These are phyloP conservation scores for Hemiscyllium ocellatum DNA, from an alignment of 2,113 vertebrate genomes.

Conservation along the genomic window DNA sequence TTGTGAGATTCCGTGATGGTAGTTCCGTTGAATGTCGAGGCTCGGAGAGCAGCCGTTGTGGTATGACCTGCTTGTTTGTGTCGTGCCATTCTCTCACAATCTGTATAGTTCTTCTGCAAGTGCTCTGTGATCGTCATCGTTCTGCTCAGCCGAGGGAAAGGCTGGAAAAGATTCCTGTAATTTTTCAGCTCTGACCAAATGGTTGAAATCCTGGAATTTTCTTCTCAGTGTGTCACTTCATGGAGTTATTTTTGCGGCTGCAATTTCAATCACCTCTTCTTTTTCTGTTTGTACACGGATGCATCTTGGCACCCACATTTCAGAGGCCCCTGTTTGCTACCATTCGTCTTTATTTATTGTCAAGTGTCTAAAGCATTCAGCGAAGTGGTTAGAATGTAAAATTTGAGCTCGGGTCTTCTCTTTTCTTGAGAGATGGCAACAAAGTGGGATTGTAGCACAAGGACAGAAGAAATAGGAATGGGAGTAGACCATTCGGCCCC, in stretches of 20 bases:
- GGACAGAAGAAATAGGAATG: too few species aligned
- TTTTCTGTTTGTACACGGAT: neutral
- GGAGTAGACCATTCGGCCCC: too few species aligned
- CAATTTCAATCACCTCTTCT: neutral
- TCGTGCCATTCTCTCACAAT: neutral
- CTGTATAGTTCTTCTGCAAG: too few species aligned
- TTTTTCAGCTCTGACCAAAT: neutral
- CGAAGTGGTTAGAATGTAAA: neutral
- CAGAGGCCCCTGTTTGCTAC: neutral
- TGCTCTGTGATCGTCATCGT: neutral
- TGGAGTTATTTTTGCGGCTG: neutral
- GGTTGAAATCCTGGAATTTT: neutral
- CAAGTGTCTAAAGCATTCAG: neutral
- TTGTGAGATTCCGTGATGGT: too few species aligned
- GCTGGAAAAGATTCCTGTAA: neutral
- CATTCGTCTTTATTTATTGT: neutral
- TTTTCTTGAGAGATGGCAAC: neutral
- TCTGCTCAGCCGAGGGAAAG: neutral
- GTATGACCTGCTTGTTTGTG: neutral
- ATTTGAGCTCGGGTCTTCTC: neutral
- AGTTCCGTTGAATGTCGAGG: too few species aligned
- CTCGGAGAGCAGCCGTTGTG: neutral
- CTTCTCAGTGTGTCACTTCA: neutral
- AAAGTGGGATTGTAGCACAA: neutral
- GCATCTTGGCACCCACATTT: neutral